Base-by-base conservation (phyloP, 1,140 invertebrate genomes). In the Bombus confusus region DNA sequence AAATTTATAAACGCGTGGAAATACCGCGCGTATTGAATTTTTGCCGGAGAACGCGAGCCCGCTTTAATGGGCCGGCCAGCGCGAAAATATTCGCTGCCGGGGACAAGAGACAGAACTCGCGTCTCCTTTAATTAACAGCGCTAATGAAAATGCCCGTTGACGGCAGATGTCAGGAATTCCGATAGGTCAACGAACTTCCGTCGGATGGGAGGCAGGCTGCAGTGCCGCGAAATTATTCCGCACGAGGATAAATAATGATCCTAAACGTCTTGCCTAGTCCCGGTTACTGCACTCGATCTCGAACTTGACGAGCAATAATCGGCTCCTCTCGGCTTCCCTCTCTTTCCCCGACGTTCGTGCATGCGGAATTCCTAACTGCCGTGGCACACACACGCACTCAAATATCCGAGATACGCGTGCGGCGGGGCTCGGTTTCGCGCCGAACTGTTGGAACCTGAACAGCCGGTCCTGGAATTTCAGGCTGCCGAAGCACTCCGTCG, bases 401-500 rank as follows among this genome's bases (percentile, higher is more conserved):
- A 81, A 88, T 77, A 86, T 89, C 66, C 73, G 85, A 89, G 80
- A 83, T 75, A 89, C 85, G 85, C 80, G 77, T 86, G 68, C 76
- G 25, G 68, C 43, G 64, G 52, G 83, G 74, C 76, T 88, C 84
- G 73, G 75, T 83, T 64, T 90, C 88, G 68, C 86, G 78, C 85
- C 79, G 72, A 83, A 90, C 81, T 88, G 86, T 85, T 62, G 87
- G 80, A 88, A 86, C 72, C 88, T 85, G 77, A 87, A 83, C 86
- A 86, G 86, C 71, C 76, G 81, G 86, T 57, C 74, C 78, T 75
- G 89, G 81, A 91, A 88, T 90, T 88, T 90, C 89, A 82, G 86
- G 81, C 78, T 83, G 83, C 47, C 76, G 72, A 64, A 52, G 82
- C 82, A 77, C 88, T 89, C 80, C 37, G 75, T 57, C 37, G 39